Conservation (phyloP, 1,140 invertebrate genomes). For the Apolygus lucorum region DNA sequence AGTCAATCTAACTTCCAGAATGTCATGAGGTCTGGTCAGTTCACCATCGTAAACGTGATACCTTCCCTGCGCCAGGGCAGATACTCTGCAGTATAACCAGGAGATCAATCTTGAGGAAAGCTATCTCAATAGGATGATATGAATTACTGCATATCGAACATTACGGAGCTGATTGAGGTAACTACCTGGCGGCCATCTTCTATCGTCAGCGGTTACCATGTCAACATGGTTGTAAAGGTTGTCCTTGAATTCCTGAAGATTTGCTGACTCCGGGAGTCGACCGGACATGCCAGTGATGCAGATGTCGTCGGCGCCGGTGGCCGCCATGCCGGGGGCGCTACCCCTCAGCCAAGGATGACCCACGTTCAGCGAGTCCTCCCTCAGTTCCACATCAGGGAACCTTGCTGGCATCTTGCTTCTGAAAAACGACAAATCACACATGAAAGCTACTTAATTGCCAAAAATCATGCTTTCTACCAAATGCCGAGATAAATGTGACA, state of each 20-base stretch:
- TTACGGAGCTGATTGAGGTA: background rate
- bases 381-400: slow-evolving; percentile 41
- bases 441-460: too few species aligned
- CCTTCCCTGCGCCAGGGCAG: too few species aligned
- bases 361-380: slow-evolving; percentile 8
- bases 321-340: background rate
- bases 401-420: slow-evolving; percentile 49
- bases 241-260: slow-evolving; percentile 80
- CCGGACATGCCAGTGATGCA: slow-evolving; percentile 85
- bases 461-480: too few species aligned
- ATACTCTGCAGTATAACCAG: too few species aligned
- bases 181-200: slow-evolving; percentile 62
- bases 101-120: too few species aligned
- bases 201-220: slow-evolving; percentile 77
- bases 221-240: slow-evolving; percentile 77
- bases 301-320: slow-evolving; percentile 53
- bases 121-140: too few species aligned
- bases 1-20: too few species aligned
- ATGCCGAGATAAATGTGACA: too few species aligned
- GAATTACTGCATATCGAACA: too few species aligned
- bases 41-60: too few species aligned
- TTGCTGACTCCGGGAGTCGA: slow-evolving; percentile 76
- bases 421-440: too few species aligned
- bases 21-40: too few species aligned
- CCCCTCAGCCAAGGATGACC: background rate